Percentiles rank a stretch among this genome's conserved stretches.
Conservation (phyloP, 2,888 invertebrate genomes). For the Lithophane semibrunnea region DNA sequence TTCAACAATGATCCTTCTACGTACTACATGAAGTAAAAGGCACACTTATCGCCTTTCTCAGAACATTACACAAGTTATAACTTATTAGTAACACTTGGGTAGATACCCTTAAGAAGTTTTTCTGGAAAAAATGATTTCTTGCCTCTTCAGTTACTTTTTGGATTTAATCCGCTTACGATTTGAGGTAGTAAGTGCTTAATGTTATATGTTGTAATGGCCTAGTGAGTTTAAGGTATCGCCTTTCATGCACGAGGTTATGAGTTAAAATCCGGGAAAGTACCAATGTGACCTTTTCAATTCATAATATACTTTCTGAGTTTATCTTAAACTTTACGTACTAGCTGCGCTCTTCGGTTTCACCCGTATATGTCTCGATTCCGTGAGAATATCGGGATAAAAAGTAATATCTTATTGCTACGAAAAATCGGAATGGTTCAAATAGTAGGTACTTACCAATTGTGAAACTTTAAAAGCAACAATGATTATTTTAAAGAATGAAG, state of each 20-base stretch:
- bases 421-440: no score
- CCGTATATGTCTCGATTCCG: no score
- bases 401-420: no score
- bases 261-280: neutral
- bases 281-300: no score
- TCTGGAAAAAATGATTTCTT: conserved; percentile 15
- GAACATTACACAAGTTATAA: conserved; percentile 49
- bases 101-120: conserved; percentile 17
- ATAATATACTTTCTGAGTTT: no score
- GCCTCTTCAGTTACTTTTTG: neutral
- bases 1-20: neutral
- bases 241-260: neutral
- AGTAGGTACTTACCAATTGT: no score
- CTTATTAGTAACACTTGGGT: conserved; percentile 35
- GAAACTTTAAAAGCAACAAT: no score
- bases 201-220: neutral
- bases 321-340: no score
- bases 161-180: neutral
- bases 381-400: no score
- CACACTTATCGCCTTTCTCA: conserved; percentile 41
- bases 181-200: neutral
- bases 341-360: no score
- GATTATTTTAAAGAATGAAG: no score
- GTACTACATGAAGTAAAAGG: conserved; percentile 10
- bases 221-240: no score